Evolutionary conservation across 2,113 vertebrate genomes (phyloP).

Genomic region (Verasper variegatus): DNA sequence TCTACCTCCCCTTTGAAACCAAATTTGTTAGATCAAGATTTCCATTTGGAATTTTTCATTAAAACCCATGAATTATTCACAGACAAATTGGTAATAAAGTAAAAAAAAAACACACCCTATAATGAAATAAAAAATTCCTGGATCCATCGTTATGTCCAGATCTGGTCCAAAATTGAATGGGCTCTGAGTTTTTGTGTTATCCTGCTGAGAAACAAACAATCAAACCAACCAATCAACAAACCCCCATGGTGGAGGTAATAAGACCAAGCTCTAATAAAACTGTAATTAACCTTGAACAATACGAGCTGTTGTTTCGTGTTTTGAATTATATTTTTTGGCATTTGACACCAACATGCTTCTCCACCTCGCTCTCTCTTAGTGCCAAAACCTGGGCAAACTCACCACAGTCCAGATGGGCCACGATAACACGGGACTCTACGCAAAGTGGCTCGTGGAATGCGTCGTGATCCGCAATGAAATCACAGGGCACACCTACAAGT

Average conservation of each 20-base stretch:
- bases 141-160: too few relatives aligned
- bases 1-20: too few relatives aligned
- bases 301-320: not conserved
- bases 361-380: constrained; percentile 76
- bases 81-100: too few relatives aligned
- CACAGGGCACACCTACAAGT: constrained; percentile 98
- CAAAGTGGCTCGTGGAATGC: constrained; percentile 97
- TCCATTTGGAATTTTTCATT: too few relatives aligned
- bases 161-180: too few relatives aligned
- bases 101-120: not conserved
- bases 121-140: not conserved
- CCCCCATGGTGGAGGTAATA: not conserved
- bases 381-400: constrained; percentile 97
- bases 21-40: too few relatives aligned
- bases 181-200: too few relatives aligned
- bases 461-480: constrained; percentile 97
- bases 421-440: constrained; percentile 96
- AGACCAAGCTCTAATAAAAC: not conserved
- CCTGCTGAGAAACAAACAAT: too few relatives aligned
- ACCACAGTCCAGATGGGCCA: constrained; percentile 99
- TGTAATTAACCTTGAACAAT: not conserved
- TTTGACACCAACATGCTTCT: not conserved
- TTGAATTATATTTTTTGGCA: not conserved
- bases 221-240: too few relatives aligned
- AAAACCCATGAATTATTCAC: too few relatives aligned